Percentiles rank a stretch among this genome's conserved stretches.
These are phyloP conservation scores for Dendrolimus punctatus DNA, from an alignment of 1,140 invertebrate genomes.

Conservation along the genomic window DNA sequence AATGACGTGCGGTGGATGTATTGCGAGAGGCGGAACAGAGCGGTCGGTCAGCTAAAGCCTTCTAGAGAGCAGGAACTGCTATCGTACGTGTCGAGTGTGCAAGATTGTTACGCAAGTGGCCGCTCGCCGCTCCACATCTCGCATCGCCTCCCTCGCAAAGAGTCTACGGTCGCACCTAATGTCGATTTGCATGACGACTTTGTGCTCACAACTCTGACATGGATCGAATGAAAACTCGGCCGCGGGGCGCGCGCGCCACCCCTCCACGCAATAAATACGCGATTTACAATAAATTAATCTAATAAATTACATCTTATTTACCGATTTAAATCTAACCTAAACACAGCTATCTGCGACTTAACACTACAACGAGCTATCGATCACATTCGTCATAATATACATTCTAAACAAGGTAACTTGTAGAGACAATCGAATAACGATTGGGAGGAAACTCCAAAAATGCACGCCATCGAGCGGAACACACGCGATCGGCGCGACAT, in stretches of 20 bases:
- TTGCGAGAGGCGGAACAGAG: conserved; percentile 3
- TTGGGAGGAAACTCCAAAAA: conserved; percentile 9
- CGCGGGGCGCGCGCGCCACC: conserved; percentile 33
- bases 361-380: conserved; percentile 41
- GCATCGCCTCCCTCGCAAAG: conserved; percentile 14
- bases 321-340: conserved; percentile 30
- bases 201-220: conserved; percentile 68
- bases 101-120: conserved; percentile 4
- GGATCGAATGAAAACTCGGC: conserved; percentile 55
- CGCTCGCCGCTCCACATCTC: no score
- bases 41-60: no score
- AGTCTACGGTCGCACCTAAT: conserved; percentile 50
- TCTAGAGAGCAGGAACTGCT: no score
- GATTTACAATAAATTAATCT: conserved; percentile 44
- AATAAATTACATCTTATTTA: conserved; percentile 51
- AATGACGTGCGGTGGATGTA: not conserved
- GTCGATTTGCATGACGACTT: conserved; percentile 62
- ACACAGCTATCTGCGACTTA: conserved; percentile 35
- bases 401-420: conserved; percentile 18
- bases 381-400: conserved; percentile 33
- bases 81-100: conserved; percentile 1
- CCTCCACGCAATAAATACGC: conserved; percentile 51
- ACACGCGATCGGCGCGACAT: conserved; percentile 38
- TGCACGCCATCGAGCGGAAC: conserved; percentile 24
- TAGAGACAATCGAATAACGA: conserved; percentile 2